Evolutionary conservation across 2,113 vertebrate genomes (phyloP).

Genomic region (Otocyon megalotis): DNA sequence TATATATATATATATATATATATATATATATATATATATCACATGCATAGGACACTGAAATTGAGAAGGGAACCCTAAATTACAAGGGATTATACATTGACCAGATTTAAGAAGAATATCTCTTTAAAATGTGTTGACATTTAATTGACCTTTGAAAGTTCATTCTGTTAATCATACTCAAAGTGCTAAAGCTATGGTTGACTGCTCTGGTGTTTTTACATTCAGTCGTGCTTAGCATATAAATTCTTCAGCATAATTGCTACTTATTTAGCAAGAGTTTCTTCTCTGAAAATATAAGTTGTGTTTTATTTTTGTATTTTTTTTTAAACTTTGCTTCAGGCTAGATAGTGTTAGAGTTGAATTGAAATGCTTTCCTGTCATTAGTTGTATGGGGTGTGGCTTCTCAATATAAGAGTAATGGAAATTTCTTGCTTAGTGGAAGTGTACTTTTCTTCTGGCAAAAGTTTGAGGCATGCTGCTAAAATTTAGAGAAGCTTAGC

Average conservation of each 20-base stretch:
- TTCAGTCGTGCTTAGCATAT: constrained; percentile 89
- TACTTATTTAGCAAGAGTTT: constrained; percentile 88
- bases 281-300: constrained; percentile 84
- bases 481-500: constrained; percentile 57
- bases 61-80: constrained; percentile 70
- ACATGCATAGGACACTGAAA: constrained; percentile 45
- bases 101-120: constrained; percentile 83
- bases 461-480: constrained; percentile 65
- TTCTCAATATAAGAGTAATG: constrained; percentile 84
- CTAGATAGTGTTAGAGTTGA: constrained; percentile 81
- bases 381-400: constrained; percentile 85
- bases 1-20: no score
- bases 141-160: constrained; percentile 92
- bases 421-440: constrained; percentile 84
- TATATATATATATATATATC: background rate
- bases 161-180: constrained; percentile 92
- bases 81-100: constrained; percentile 73
- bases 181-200: constrained; percentile 87
- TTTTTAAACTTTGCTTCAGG: constrained; percentile 79
- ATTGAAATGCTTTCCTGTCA: constrained; percentile 87
- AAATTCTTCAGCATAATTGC: constrained; percentile 89
- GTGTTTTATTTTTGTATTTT: constrained; percentile 76
- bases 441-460: constrained; percentile 83
- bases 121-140: constrained; percentile 91
- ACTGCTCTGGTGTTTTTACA: constrained; percentile 88